Base-by-base conservation (phyloP, 2,797 vertebrate genomes). In the Pseudomugil gertrudae region DNA sequence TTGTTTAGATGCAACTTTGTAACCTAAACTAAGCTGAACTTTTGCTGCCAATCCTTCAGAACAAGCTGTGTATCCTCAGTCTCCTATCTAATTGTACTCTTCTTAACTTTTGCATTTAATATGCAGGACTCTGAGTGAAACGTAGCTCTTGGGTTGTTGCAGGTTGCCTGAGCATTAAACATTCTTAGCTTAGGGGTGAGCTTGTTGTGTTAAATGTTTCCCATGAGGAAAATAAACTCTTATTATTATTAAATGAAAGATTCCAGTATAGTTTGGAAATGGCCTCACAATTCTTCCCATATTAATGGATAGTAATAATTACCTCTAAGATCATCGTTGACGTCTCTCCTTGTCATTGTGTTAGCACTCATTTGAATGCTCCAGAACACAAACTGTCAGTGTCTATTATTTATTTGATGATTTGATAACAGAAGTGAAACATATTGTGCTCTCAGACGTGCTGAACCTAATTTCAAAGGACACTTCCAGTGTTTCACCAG, bases 391-490 rank as follows among this genome's bases (percentile, higher is more conserved):
- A 17, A 19, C 15, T 40, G 38, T 14, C 15, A 40, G 7, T 15
- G 1, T 17, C 5, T 40, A 6, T 40, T 17, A 43, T 36, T 4
- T 17, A n/a, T 43, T 43, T 43, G 6, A 43, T 43, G 19, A 43
- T 43, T 43, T 43, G 40, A 43, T 8, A 9, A n/a, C 17, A 19
- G 53, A 84, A 71, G 68, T 59, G 69, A 36, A 76, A 53, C 67
- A 50, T n/a, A 43, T 43, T 19, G 8, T n/a, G 7, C 6, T 6
- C 3, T 43, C 19, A 2, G 4, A 19, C 5, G 15, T 14, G 17
- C 17, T n/a, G 1, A 43, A 43, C 76, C 83, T 78, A 76, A 83
- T 82, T 78, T 87, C 75, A 85, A 89, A 85, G 69, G 66, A 57
- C 64, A 56, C 74, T 81, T 81, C 74, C 33, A 72, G 62, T 68